phyloP scores from a whole-genome alignment of 2,888 invertebrate species.

The Pterostichus madidus region DNA sequence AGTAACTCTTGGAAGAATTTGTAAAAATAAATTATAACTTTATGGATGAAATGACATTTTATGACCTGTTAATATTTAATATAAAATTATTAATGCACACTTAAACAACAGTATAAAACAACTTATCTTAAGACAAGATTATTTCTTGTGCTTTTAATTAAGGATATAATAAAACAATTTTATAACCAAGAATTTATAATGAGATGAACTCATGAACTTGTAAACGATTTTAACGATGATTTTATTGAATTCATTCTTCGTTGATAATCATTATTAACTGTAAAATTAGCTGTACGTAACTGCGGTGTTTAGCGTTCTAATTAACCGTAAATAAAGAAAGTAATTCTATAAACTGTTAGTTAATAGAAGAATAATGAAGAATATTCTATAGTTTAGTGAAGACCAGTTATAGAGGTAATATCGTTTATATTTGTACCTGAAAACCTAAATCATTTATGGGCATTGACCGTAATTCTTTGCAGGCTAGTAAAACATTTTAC shows the following conservation, averaged over 20 bases:
- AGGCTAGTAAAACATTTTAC: neutral
- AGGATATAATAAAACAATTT: too few species aligned
- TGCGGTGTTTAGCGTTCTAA: slow-evolving; percentile 27
- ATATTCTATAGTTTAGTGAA: neutral
- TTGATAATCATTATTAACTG: slow-evolving; percentile 46
- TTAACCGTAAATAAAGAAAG: slow-evolving; percentile 32
- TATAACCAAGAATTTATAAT: too few species aligned
- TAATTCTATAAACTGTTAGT: slow-evolving; percentile 31
- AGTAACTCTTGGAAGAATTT: too few species aligned
- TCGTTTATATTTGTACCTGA: slow-evolving; percentile 4
- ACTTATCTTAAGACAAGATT: too few species aligned
- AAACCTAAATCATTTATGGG: neutral
- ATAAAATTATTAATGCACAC: too few species aligned
- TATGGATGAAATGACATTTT: too few species aligned
- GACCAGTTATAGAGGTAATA: neutral
- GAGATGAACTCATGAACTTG: too few species aligned
- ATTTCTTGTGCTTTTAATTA: too few species aligned
- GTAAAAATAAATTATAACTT: too few species aligned
- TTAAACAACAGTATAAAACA: too few species aligned
- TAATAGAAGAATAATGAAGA: neutral
- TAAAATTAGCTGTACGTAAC: slow-evolving; percentile 29
- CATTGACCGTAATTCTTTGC: neutral
- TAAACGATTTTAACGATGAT: neutral
- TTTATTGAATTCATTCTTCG: slow-evolving; percentile 23
- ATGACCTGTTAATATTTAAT: too few species aligned